Evolutionary conservation across 2,113 vertebrate genomes (phyloP).

Genomic region (Junco hyemalis): DNA sequence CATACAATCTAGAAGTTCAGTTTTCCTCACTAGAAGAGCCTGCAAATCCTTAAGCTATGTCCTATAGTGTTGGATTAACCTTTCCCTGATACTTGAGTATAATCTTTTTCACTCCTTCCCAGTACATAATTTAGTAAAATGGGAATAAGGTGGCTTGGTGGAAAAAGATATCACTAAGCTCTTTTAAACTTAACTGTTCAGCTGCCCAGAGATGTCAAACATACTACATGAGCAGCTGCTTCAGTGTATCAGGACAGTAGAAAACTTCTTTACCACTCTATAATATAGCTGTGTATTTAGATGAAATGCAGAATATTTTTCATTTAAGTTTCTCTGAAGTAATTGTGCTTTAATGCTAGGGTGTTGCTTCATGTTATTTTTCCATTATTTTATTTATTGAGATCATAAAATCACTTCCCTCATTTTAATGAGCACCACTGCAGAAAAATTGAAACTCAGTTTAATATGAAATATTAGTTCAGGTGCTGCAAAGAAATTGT

Average conservation of each 20-base stretch:
- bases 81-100: conserved; percentile 67
- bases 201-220: neutral
- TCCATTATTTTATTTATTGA: neutral
- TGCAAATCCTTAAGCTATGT: conserved; percentile 1
- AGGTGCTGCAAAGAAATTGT: neutral
- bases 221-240: neutral
- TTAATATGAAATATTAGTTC: neutral
- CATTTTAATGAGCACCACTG: neutral
- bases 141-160: conserved; percentile 24
- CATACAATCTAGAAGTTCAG: neutral
- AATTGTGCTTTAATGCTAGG: neutral
- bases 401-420: neutral
- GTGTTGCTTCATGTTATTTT: neutral
- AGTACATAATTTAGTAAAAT: conserved; percentile 67
- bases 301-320: neutral
- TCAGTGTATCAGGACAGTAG: neutral
- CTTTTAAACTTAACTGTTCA: neutral
- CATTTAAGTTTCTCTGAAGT: neutral
- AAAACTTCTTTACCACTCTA: neutral
- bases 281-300: neutral
- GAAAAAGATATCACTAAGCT: conserved; percentile 3
- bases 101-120: conserved; percentile 50
- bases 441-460: neutral
- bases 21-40: conserved; percentile 15
- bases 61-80: conserved; percentile 60